Percentiles rank a stretch among this genome's conserved stretches.
Evolutionary conservation across 2,113 vertebrate species (phyloP).

Genomic region (Psittacula cyanocephala): DNA sequence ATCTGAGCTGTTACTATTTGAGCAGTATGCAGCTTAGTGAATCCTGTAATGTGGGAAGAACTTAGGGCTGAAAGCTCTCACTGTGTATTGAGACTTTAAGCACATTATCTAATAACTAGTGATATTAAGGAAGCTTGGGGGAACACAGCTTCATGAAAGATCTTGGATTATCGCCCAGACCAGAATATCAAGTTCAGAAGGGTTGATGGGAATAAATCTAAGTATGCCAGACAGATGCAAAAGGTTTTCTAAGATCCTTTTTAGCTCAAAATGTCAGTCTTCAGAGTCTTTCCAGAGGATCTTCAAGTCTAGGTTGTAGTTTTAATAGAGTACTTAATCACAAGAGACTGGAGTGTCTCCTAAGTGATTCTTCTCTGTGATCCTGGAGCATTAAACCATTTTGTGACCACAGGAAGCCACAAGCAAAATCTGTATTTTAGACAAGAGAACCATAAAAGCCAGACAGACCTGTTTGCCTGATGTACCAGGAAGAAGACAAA

Average conservation of each 20-base stretch:
- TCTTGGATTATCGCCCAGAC: not conserved
- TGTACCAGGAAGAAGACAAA: not conserved
- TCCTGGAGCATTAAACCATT: not conserved
- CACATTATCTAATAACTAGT: not conserved
- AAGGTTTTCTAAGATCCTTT: conserved; percentile 8
- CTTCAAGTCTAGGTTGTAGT: not conserved
- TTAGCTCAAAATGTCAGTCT: not conserved
- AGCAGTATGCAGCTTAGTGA: not conserved
- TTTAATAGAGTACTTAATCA: conserved; percentile 43
- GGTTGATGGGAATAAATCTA: not conserved
- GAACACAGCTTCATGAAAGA: not conserved
- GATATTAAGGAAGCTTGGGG: not conserved
- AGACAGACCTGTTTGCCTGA: not conserved
- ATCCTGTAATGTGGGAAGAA: not conserved
- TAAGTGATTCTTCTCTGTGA: not conserved
- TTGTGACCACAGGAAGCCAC: not conserved
- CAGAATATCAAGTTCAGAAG: not conserved
- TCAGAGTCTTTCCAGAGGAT: not conserved
- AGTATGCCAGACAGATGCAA: conserved; percentile 13
- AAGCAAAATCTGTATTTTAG: not conserved
- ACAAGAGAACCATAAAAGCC: not conserved
- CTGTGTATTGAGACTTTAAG: not conserved
- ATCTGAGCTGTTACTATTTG: not conserved
- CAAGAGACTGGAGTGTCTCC: not conserved
- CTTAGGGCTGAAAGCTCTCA: not conserved